phyloP scores from a whole-genome alignment of 2,888 invertebrate species.

The Odontocerum albicorne region DNA sequence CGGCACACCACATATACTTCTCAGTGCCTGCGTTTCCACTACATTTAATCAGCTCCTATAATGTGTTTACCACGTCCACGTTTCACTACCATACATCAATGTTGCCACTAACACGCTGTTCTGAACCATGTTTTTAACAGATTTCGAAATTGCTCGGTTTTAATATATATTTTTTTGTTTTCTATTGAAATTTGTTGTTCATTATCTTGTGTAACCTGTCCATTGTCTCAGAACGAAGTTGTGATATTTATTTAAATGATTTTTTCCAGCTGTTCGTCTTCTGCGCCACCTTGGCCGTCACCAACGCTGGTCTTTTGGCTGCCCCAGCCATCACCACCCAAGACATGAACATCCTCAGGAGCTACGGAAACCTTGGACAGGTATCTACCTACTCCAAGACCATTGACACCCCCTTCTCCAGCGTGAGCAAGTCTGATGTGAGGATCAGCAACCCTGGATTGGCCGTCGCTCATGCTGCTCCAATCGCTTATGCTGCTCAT shows the following conservation, averaged over 20 bases:
- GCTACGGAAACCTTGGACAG: slow-evolving; percentile 69
- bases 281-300: slow-evolving; percentile 30
- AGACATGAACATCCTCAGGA: slow-evolving; percentile 62
- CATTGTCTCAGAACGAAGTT: neutral
- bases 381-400: slow-evolving; percentile 70
- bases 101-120: too few species aligned
- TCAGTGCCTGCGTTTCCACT: too few species aligned
- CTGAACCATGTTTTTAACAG: too few species aligned
- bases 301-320: slow-evolving; percentile 45
- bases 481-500: slow-evolving; percentile 26
- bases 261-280: slow-evolving; percentile 28
- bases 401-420: slow-evolving; percentile 72
- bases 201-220: too few species aligned
- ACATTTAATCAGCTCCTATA: too few species aligned
- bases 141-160: too few species aligned
- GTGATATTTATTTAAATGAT: neutral
- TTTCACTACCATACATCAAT: too few species aligned
- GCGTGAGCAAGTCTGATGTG: slow-evolving; percentile 69
- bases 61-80: too few species aligned
- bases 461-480: slow-evolving; percentile 44
- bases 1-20: too few species aligned
- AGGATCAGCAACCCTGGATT: slow-evolving; percentile 69
- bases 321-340: slow-evolving; percentile 57
- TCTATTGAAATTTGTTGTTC: too few species aligned
- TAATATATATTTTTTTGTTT: too few species aligned